These are phyloP conservation scores for Drosophila macrospina DNA, from an alignment of 2,888 invertebrate genomes.

Conservation along the genomic window DNA sequence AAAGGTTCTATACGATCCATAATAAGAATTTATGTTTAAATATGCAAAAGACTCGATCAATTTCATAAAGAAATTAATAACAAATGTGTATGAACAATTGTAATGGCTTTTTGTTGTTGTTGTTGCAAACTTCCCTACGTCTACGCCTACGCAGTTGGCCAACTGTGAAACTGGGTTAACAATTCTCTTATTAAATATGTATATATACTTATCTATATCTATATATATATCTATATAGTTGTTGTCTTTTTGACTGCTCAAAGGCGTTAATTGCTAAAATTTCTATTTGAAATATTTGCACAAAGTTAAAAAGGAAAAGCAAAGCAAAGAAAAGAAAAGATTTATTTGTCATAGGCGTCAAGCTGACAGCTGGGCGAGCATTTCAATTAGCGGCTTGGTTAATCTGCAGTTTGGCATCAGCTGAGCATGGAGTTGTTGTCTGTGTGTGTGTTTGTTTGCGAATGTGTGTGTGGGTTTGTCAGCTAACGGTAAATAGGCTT, in stretches of 20 bases:
- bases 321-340: slow-evolving; percentile 5
- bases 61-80: background rate
- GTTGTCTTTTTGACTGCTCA: slow-evolving; percentile 11
- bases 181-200: slow-evolving; percentile 29
- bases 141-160: slow-evolving; percentile 12
- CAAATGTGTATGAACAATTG: slow-evolving; percentile 18
- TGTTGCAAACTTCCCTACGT: background rate
- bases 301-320: background rate
- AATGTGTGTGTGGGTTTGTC: slow-evolving; percentile 2
- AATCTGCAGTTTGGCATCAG: slow-evolving; percentile 31
- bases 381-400: slow-evolving; percentile 50
- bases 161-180: slow-evolving; percentile 57
- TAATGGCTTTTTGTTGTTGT: background rate
- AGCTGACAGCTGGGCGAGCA: slow-evolving; percentile 44
- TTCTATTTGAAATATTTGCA: slow-evolving; percentile 41
- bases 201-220: background rate
- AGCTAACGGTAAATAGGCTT: slow-evolving; percentile 50
- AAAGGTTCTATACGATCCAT: background rate
- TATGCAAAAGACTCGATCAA: slow-evolving; percentile 5
- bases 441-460: too few species aligned
- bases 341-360: slow-evolving; percentile 14
- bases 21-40: background rate
- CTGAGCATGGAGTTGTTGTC: slow-evolving; percentile 14
- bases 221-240: too few species aligned
- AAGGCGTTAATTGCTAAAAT: slow-evolving; percentile 58